Conservation (phyloP, 2,113 vertebrate species). For the Porphyrio hochstetteri region DNA sequence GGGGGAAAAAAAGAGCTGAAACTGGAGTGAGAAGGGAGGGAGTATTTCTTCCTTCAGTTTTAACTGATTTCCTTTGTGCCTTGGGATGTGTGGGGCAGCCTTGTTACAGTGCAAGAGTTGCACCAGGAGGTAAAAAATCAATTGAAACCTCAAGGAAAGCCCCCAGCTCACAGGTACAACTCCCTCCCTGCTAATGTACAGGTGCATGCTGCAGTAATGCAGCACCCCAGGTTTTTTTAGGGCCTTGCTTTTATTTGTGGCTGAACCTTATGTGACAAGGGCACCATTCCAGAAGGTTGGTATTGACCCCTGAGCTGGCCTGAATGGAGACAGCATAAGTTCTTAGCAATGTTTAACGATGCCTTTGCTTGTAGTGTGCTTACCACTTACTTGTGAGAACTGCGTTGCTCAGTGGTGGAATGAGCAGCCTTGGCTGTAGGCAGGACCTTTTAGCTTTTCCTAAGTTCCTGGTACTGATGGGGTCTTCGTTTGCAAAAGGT, state of each 20-base stretch:
- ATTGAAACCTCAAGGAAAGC: neutral
- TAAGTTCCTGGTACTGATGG: neutral
- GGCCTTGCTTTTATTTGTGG: neutral
- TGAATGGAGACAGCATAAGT: rapidly evolving
- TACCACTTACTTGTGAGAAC: neutral
- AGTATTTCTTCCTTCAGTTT: neutral
- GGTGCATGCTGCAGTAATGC: neutral
- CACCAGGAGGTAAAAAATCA: neutral
- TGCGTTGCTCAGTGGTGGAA: rapidly evolving
- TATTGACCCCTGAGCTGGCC: neutral
- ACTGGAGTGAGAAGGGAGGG: neutral
- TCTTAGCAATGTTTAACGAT: neutral
- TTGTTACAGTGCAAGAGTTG: neutral
- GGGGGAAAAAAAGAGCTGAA: neutral
- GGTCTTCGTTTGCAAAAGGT: neutral
- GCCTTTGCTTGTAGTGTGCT: neutral
- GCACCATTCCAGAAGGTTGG: rapidly evolving
- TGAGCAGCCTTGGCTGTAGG: neutral
- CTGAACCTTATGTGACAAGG: neutral
- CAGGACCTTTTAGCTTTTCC: neutral
- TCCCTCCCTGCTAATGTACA: neutral
- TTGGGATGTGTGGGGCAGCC: neutral
- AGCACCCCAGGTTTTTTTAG: neutral
- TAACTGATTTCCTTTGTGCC: neutral
- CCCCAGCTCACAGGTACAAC: neutral